Evolutionary conservation across 1,140 invertebrate genomes (phyloP).

Genomic region (Globodera rostochiensis): DNA sequence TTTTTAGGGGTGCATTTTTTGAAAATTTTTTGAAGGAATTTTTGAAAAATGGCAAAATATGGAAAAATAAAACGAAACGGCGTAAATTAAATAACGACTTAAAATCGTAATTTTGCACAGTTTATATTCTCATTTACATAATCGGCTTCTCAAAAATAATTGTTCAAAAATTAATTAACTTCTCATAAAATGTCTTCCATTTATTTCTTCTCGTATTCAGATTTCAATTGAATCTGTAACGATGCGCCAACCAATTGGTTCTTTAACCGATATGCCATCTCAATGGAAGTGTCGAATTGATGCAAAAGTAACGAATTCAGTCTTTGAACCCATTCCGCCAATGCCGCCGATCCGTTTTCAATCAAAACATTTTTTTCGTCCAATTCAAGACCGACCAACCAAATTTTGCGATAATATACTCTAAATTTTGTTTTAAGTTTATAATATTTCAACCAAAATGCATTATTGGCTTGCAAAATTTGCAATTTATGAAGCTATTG

Average conservation of each 20-base stretch:
- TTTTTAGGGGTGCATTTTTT: too few relatives aligned
- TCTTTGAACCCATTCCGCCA: neutral
- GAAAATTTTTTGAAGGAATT: too few relatives aligned
- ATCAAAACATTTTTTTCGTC: neutral
- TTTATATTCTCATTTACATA: too few relatives aligned
- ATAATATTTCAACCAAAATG: neutral
- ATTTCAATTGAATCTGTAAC: neutral
- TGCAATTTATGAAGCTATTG: too few relatives aligned
- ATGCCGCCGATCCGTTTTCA: neutral
- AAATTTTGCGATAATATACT: neutral
- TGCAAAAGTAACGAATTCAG: neutral
- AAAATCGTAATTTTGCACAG: too few relatives aligned
- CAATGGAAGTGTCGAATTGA: neutral
- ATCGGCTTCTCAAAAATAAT: too few relatives aligned
- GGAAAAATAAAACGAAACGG: too few relatives aligned
- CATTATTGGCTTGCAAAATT: too few relatives aligned
- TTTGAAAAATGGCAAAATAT: too few relatives aligned
- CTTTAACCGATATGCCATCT: neutral
- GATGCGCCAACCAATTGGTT: neutral
- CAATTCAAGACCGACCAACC: neutral
- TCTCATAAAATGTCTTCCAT: neutral
- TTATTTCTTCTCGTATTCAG: neutral
- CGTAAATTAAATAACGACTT: too few relatives aligned
- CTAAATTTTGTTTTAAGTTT: neutral
- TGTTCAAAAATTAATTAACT: neutral